These are phyloP conservation scores for Chirona hameri DNA, from an alignment of 2,888 invertebrate species.

Conservation along the genomic window DNA sequence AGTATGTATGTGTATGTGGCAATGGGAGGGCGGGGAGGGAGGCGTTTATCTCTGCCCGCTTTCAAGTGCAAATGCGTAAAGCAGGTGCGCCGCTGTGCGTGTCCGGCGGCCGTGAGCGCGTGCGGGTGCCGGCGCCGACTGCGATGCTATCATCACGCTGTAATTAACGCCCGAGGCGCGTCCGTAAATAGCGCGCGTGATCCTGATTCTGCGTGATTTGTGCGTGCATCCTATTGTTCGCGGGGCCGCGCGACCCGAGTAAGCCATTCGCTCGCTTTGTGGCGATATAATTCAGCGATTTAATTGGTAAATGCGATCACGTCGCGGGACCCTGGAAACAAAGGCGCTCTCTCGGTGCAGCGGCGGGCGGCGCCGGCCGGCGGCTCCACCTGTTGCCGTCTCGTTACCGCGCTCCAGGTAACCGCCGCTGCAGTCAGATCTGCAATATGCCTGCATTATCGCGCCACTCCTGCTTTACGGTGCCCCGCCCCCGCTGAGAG, in stretches of 20 bases:
- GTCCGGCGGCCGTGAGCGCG: background rate
- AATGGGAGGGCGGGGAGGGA: no score
- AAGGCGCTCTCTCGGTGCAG: background rate
- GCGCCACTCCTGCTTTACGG: no score
- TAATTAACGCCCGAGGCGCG: background rate
- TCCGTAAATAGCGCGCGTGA: background rate
- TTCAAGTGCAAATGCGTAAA: no score
- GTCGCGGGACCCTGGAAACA: background rate
- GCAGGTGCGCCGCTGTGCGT: background rate
- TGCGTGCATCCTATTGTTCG: background rate
- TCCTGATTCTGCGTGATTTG: background rate
- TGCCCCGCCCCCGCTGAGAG: no score
- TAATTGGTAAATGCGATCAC: background rate
- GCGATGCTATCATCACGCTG: background rate
- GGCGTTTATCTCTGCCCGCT: no score
- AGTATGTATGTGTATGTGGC: no score
- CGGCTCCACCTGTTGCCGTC: background rate
- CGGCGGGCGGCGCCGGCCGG: no score
- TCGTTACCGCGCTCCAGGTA: background rate
- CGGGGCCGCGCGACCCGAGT: background rate
- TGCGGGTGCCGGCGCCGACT: background rate
- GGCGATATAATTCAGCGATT: constrained; percentile 5
- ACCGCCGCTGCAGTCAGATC: background rate
- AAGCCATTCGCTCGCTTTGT: background rate
- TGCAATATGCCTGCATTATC: no score